Evolutionary conservation across 2,888 invertebrate genomes (phyloP).

Genomic region (Erynnis tages): DNA sequence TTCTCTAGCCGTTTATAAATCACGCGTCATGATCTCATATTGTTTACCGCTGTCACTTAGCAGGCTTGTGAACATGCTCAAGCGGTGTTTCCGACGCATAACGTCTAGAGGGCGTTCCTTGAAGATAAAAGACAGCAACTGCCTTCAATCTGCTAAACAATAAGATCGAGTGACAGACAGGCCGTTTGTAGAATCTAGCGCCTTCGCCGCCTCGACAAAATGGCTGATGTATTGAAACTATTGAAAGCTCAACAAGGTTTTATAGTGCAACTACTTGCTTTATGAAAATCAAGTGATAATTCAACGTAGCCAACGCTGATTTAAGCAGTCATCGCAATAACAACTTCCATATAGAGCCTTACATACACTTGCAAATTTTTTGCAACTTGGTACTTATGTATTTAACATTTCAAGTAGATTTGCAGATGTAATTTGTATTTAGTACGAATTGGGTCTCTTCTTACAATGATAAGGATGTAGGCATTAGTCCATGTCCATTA

Average conservation of each 20-base stretch:
- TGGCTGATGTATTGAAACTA: neutral
- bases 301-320: neutral
- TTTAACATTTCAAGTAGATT: neutral
- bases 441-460: too few species aligned
- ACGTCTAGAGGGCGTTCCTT: constrained; percentile 32
- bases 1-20: constrained; percentile 20
- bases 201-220: constrained; percentile 16
- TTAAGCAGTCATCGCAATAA: neutral
- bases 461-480: too few species aligned
- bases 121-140: constrained; percentile 25
- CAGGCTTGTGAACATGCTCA: constrained; percentile 43
- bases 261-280: neutral
- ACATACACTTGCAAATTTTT: neutral
- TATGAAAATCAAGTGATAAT: neutral
- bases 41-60: constrained; percentile 48
- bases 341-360: neutral
- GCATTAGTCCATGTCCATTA: too few species aligned
- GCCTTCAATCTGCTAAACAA: constrained; percentile 26
- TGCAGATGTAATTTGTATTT: too few species aligned
- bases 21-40: constrained; percentile 29
- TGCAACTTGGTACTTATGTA: neutral
- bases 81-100: constrained; percentile 39
- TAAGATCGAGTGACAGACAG: constrained; percentile 17
- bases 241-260: constrained; percentile 4
- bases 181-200: constrained; percentile 7